Evolutionary conservation across 2,113 vertebrate species (phyloP), one percentile per base, ranked within the genome.

Genomic region (Corythornis vintsioides): DNA sequence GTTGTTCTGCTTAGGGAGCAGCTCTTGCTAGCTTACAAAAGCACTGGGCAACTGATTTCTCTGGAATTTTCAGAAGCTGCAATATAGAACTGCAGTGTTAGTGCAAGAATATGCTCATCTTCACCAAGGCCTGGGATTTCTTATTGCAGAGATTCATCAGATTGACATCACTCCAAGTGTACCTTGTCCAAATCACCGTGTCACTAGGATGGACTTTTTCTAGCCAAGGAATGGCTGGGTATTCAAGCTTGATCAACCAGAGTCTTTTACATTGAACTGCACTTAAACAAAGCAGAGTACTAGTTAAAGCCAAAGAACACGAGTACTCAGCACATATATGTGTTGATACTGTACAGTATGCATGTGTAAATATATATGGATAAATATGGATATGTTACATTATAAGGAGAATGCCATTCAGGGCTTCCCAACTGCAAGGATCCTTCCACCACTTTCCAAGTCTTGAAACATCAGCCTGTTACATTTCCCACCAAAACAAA

Each of bases 281-380:
- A 96, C 91, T 86, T 89, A 92, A 96, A 93, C 52, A 92, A 92
- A 96, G 96, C 92, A 86, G 89, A 96, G 84, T 93, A 95, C 92
- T 85, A 91, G 85, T 91, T 74, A 93, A 94, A 96, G 89, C 78
- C 89, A 76, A 94, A 89, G 87, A 93, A 86, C 91, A 95, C 89
- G 66, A 43, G 89, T 89, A 94, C 89, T 85, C 95, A 89, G 89
- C 78, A 96, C 77, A 82, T 82, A 83, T 78, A 96, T 69, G 90
- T 91, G 71, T 91, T 93, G 91, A 90, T 94, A 94, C 83, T 89
- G 70, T 85, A 82, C 61, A 22, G 86, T 66, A 94, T 71, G 81
- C 86, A 92, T 85, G 72, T 92, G 31, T 66, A 7, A 89, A 59
- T 79, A 31, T 80, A 90, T 84, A 78, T 57, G 79, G 88, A 80